Percentiles rank a stretch among this genome's conserved stretches.
These are phyloP conservation scores for Acanthacorydalis orientalis DNA, from an alignment of 2,888 invertebrate species.

Conservation along the genomic window DNA sequence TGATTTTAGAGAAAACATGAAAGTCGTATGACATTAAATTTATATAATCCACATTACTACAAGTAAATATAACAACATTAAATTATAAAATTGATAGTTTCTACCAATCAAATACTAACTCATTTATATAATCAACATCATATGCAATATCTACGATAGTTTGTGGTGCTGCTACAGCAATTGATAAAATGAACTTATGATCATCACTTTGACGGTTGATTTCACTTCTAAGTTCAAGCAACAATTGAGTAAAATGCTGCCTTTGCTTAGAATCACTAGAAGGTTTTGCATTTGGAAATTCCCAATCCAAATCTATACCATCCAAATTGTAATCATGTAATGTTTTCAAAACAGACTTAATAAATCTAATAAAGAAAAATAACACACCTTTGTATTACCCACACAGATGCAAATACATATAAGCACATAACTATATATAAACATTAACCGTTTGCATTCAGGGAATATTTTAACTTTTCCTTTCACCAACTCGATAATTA, in stretches of 20 bases:
- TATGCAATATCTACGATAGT: constrained; percentile 61
- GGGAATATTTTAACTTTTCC: too few relatives aligned
- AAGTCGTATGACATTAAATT: constrained; percentile 90
- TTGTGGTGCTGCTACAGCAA: constrained; percentile 66
- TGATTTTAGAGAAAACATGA: constrained; percentile 56
- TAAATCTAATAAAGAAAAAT: constrained; percentile 26
- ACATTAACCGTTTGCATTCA: too few relatives aligned
- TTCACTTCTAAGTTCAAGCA: constrained; percentile 53
- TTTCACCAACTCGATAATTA: too few relatives aligned
- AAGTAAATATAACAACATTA: constrained; percentile 12
- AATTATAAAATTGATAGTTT: neutral
- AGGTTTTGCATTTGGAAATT: constrained; percentile 53
- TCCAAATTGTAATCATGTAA: constrained; percentile 39
- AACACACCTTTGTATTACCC: neutral
- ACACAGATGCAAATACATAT: neutral
- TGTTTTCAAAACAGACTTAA: constrained; percentile 30
- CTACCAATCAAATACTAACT: constrained; percentile 29
- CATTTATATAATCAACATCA: constrained; percentile 57
- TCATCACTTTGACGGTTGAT: constrained; percentile 37
- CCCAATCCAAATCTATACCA: constrained; percentile 72
- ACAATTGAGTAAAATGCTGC: constrained; percentile 55
- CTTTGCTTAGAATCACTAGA: constrained; percentile 31
- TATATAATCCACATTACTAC: constrained; percentile 59
- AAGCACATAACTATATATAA: neutral
- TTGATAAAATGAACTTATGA: constrained; percentile 43